A percentile compares a stretch with the other conserved stretches of the same genome.
phyloP scores from a whole-genome alignment of 2,797 vertebrate species.

The Dipus sagitta region DNA sequence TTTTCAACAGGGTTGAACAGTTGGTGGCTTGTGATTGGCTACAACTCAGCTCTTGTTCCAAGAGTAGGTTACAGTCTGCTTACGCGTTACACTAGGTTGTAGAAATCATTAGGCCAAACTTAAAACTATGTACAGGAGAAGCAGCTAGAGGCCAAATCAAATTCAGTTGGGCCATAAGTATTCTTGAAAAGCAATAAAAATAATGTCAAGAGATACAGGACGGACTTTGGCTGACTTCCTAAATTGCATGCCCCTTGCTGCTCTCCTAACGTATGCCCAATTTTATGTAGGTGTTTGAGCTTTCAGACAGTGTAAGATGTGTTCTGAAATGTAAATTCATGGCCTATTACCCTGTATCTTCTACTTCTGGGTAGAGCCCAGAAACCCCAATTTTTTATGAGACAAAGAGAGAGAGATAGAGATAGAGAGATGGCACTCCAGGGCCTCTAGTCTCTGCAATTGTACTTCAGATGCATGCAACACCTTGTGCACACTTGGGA shows the following conservation, averaged over 20 bases:
- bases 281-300: neutral
- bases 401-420: no score
- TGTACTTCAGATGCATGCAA: no score
- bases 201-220: neutral
- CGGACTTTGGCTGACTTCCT: neutral
- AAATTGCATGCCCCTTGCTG: neutral
- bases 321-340: neutral
- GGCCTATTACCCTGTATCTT: neutral
- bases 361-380: neutral
- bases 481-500: no score
- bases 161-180: neutral
- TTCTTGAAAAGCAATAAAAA: constrained; percentile 18
- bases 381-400: neutral
- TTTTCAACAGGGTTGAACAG: neutral
- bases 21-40: neutral
- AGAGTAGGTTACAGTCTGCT: neutral
- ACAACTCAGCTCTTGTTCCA: neutral
- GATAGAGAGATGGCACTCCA: no score
- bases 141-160: neutral
- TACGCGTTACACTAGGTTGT: neutral
- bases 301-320: neutral
- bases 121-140: neutral
- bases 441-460: no score
- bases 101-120: neutral
- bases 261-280: neutral